Base-by-base conservation (phyloP, 2,888 invertebrate species). In the Acrobasis consociella region DNA sequence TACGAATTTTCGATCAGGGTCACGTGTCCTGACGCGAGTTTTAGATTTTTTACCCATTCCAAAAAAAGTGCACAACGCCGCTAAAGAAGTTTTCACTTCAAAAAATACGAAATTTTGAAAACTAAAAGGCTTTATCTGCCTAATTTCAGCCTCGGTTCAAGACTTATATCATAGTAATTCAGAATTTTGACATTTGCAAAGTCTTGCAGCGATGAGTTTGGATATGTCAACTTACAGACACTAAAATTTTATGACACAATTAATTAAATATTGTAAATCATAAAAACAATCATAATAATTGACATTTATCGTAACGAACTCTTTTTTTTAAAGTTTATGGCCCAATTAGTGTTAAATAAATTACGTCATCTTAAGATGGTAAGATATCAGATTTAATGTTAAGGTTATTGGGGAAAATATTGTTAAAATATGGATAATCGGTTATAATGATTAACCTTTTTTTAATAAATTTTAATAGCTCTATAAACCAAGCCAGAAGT, bases 201-300 rank as follows among this genome's bases (percentile, higher is more conserved):
- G 0, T 46, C 7, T 46, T 46, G 15, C n/a, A 58, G 16, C 17
- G 42, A 39, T 42, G 13, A 13, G 7, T 22, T 58, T 17, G 17
- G 15, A 13, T 59, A 1, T 16, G 51, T 60, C 51, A 60, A 60
- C 38, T 50, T 51, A 50, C 31, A 68, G 31, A 49, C 52, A 69
- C 65, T 71, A 64, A 69, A 71, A 64, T 65, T 69, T 69, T 64
- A 71, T 65, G 68, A 68, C 62, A 67, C 22, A 59, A 52, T 63
- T 62, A 65, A 67, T 65, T 66, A 58, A 65, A 71, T 67, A 67
- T 66, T 66, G 64, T 69, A 65, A 68, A 68, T 70, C 67, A 67
- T 65, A 65, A 67, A 68, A 64, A 69, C 62, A 66, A 69, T 69
- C 62, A 67, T 63, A 63, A 63, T 71, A 67, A 71, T 67, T 67